These are phyloP conservation scores for Sakesphorus luctuosus DNA, from an alignment of 2,113 vertebrate species.

Conservation along the genomic window DNA sequence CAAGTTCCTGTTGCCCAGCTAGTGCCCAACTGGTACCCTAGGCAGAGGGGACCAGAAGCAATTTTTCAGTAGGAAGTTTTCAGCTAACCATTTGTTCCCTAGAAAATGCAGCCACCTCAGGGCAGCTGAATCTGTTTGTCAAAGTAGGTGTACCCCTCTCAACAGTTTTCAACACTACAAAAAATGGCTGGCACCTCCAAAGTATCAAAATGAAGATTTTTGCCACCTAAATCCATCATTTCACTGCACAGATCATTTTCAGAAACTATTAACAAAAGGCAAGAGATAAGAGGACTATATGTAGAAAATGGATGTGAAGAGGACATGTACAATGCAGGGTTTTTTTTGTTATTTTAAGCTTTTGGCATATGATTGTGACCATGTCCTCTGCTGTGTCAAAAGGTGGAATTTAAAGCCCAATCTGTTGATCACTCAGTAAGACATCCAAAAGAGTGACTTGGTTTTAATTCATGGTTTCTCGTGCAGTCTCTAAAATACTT, in stretches of 20 bases:
- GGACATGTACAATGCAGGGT: rapidly evolving
- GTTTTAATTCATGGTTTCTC: neutral
- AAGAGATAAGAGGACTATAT: neutral
- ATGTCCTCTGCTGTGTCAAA: neutral
- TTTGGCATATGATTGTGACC: neutral
- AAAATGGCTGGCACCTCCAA: neutral
- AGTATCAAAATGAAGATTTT: neutral
- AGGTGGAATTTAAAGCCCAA: neutral
- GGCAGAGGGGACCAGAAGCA: neutral
- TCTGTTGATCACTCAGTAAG: neutral
- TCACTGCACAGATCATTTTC: neutral
- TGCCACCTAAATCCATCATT: neutral
- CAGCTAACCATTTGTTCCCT: neutral
- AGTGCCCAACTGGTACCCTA: neutral
- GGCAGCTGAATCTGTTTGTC: neutral
- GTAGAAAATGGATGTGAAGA: neutral
- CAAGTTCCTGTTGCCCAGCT: neutral
- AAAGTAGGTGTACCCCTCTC: neutral
- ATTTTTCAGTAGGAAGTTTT: neutral
- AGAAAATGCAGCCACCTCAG: neutral
- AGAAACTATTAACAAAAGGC: neutral
- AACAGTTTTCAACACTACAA: neutral
- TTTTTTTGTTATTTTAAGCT: neutral
- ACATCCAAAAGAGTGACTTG: neutral
- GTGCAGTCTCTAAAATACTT: neutral